Percentiles rank a stretch among this genome's conserved stretches.
Conservation (phyloP, 2,888 invertebrate species). For the Standfussiana lucernea region DNA sequence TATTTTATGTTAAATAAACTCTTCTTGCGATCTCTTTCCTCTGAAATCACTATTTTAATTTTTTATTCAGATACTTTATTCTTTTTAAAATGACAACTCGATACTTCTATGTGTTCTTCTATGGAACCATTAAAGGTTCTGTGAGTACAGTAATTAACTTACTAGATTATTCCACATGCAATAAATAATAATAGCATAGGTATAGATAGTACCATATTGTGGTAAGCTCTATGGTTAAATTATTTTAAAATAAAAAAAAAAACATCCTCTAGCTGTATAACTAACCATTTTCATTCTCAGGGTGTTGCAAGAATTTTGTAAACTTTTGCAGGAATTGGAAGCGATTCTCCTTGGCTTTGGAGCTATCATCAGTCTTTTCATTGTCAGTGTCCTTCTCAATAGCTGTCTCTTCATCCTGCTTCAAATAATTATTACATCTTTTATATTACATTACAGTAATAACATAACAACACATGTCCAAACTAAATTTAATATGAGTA, state of each 20-base stretch:
- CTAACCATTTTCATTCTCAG: constrained; percentile 81
- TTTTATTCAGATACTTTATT: neutral
- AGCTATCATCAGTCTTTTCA: constrained; percentile 82
- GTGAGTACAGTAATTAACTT: neutral
- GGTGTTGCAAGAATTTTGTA: constrained; percentile 83
- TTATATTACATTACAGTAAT: neutral
- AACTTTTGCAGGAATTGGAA: constrained; percentile 85
- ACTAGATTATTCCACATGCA: neutral
- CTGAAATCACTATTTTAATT: constrained; percentile 64
- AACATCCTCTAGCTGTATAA: neutral
- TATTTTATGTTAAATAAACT: constrained; percentile 81
- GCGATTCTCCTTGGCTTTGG: constrained; percentile 81
- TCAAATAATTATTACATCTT: constrained; percentile 13
- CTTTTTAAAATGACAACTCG: neutral
- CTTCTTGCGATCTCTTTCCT: constrained; percentile 72
- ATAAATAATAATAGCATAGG: neutral
- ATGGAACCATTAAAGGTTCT: neutral
- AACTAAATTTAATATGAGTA: neutral
- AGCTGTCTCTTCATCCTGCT: constrained; percentile 82
- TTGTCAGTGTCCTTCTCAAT: constrained; percentile 84
- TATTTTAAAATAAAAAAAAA: neutral
- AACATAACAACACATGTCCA: neutral
- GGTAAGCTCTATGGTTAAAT: neutral
- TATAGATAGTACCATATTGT: neutral
- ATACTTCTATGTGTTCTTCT: neutral